Percentiles rank a stretch among this genome's conserved stretches.
phyloP scores from a whole-genome alignment of 2,888 invertebrate genomes.

The Diogma glabrata region DNA sequence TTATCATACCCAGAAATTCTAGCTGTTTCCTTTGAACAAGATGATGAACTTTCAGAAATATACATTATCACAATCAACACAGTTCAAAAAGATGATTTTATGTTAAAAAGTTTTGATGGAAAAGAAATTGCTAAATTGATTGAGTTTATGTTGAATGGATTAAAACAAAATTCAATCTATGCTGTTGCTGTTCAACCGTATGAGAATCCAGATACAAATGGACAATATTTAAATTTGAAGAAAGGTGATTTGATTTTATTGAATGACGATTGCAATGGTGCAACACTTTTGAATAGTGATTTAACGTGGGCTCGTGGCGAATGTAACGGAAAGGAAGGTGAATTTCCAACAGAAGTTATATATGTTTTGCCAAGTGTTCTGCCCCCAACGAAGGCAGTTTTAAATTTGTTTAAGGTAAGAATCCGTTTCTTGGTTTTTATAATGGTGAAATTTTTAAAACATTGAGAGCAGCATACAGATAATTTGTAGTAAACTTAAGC shows the following conservation, averaged over 20 bases:
- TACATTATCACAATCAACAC: slow-evolving; percentile 68
- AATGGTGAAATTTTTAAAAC: too few species aligned
- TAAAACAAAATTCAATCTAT: slow-evolving; percentile 74
- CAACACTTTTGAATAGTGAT: slow-evolving; percentile 51
- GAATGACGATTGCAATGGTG: slow-evolving; percentile 61
- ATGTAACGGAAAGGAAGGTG: slow-evolving; percentile 58
- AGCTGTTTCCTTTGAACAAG: slow-evolving; percentile 45
- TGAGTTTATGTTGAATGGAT: slow-evolving; percentile 71
- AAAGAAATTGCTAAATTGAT: slow-evolving; percentile 74
- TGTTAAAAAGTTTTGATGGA: slow-evolving; percentile 80
- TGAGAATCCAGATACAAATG: slow-evolving; percentile 24
- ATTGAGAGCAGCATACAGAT: too few species aligned
- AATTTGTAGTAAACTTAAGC: too few species aligned
- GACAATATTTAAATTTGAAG: slow-evolving; percentile 44
- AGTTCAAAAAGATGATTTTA: slow-evolving; percentile 78
- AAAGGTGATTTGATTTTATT: slow-evolving; percentile 77
- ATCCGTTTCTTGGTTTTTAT: too few species aligned
- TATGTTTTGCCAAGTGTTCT: slow-evolving; percentile 75
- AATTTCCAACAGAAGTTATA: slow-evolving; percentile 77
- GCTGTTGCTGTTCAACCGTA: slow-evolving; percentile 52
- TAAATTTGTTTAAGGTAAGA: slow-evolving; percentile 49
- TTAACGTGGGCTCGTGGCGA: slow-evolving; percentile 59
- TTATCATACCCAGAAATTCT: slow-evolving; percentile 77
- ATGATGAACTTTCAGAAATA: slow-evolving; percentile 40
- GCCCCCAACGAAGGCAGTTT: slow-evolving; percentile 54